Evolutionary conservation across 2,113 vertebrate species (phyloP), one percentile per base, ranked within the genome.

Genomic region (Paratilapia polleni): DNA sequence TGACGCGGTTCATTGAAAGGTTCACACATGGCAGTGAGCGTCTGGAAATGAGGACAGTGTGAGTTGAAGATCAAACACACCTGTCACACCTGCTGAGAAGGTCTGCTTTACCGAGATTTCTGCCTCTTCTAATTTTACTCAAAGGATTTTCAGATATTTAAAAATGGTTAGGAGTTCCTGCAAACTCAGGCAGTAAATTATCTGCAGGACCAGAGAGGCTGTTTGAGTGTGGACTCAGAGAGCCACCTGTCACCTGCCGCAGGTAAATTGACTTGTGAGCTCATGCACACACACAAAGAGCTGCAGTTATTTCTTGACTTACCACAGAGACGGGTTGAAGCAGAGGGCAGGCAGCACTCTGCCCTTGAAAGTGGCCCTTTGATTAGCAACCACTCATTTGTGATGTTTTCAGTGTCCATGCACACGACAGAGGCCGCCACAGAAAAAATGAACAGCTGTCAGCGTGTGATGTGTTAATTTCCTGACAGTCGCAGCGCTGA

Each of bases 381-480:
- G 97, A 98, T 98, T 98, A 98, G 97, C 97, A 97, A 95, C 96
- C 97, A 97, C 97, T 98, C 97, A 97, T 98, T 98, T 98, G 97
- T 97, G 97, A 97, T 97, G 97, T 97, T 97, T 97, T 95, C 95
- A 97, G 97, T 95, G 90, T 96, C 96, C 97, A 97, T 97, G 98
- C 98, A 97, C 95, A 97, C 97, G 97, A 98, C 96, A 96, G 97
- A 98, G 97, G 97, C 96, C 94, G 85, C 56, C 93, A 95, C 96
- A 14, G 77, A 92, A 96, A 98, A 98, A 99, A 97, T 97, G 97
- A 99, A 97, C 97, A 98, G 97, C 97, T 98, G 98, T 99, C 98
- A 98, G 95, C 92, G 95, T 97, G 97, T 99, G 98, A 99, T 98
- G 98, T 99, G 97, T 99, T 99, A 99, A 99, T 99, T 99, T 98